Base-by-base conservation (phyloP, 2,888 invertebrate species). In the Xylocampa areola region DNA sequence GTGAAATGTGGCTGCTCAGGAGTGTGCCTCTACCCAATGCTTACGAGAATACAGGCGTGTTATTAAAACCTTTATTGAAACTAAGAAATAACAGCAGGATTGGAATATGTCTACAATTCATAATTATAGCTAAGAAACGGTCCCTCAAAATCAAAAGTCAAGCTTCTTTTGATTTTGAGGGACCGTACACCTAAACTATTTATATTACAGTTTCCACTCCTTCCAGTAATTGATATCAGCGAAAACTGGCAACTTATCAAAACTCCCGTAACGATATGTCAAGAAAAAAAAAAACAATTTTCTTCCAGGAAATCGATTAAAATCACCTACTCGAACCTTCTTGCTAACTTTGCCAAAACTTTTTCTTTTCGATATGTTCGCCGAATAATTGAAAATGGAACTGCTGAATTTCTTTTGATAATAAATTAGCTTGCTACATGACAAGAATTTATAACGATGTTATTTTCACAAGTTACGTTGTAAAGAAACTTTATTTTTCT, bases 231-330 rank as follows among this genome's bases (percentile, higher is more conserved):
- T 60, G 59, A 59, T 69, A 53, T 60, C 45, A 51, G 44, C 64
- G 11, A 49, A 40, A 57, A 68, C 53, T 59, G 69, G 41, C 35
- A 51, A 68, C 37, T 68, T 27, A 33, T 17, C 68, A 19, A 40
- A 73, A 73, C 55, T 70, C 73, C 41, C 16, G 14, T 49, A 27
- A 35, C 59, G 64, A 73, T 68, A 65, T 59, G 44, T 65, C 44
- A 14, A 37, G 45, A 66, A 57, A 68, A 63, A 69, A 47, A 68
- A 63, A 69, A 47, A 58, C 40, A 62, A 67, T 61, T 58, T 63
- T 62, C 66, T 63, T 59, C 36, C 14, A 23, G 44, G 14, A 33
- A 64, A 59, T 67, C 66, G 54, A 74, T 76, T 66, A 57, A 68
- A 76, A 61, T 66, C 61, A 66, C 49, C 51, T 63, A 54, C 51